Conservation (phyloP, 2,797 vertebrate genomes). For the Anas flavirostris region DNA sequence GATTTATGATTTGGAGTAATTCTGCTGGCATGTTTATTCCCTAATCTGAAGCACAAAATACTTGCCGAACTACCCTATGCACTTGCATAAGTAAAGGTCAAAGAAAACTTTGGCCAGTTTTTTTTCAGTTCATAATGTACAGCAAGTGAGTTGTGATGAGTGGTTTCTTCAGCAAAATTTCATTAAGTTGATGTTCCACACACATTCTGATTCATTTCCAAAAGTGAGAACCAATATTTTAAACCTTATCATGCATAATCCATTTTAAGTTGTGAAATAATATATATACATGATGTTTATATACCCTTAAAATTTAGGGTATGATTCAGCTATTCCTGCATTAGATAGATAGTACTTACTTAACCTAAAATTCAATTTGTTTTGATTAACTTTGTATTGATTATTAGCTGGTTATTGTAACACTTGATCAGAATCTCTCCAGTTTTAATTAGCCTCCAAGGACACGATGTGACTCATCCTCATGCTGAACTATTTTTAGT, state of each 20-base stretch:
- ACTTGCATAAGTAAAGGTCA: neutral
- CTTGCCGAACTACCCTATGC: neutral
- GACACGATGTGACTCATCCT: constrained; percentile 36
- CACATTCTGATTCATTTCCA: neutral
- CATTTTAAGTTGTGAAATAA: neutral
- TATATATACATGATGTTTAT: neutral
- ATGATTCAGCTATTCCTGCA: constrained; percentile 10
- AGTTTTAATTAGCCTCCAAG: constrained; percentile 36
- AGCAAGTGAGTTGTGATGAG: neutral
- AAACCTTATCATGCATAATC: neutral
- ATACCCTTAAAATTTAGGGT: neutral
- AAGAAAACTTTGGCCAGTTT: neutral
- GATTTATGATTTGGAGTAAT: neutral
- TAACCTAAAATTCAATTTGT: constrained; percentile 47
- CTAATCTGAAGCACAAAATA: neutral
- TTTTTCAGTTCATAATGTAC: neutral
- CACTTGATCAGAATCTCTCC: constrained; percentile 20
- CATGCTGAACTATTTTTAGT: constrained; percentile 57
- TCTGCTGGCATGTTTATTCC: neutral
- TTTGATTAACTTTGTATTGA: constrained; percentile 8
- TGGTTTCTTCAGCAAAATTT: neutral
- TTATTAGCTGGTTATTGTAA: constrained; percentile 38
- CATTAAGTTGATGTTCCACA: neutral
- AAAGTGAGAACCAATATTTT: neutral
- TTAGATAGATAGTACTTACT: neutral